A percentile compares a stretch with the other conserved stretches of the same genome.
Conservation (phyloP, 2,113 vertebrate species). For the Amphiprion ocellaris region DNA sequence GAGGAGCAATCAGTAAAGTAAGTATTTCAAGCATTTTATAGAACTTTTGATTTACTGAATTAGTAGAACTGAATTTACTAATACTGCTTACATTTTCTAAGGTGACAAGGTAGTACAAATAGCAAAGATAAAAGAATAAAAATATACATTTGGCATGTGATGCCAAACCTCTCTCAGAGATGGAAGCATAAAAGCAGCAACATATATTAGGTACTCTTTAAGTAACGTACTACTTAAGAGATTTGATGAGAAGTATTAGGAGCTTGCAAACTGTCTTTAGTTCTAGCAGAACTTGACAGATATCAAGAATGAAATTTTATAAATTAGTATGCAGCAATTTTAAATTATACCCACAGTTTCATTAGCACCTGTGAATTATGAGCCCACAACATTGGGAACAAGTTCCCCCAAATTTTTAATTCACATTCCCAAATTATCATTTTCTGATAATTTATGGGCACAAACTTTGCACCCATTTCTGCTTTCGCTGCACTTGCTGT, state of each 20-base stretch:
- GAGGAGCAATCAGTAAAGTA: conserved; percentile 81
- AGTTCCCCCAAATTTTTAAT: background rate
- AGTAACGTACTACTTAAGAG: background rate
- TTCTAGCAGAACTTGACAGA: background rate
- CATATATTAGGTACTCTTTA: background rate
- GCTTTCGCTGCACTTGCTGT: background rate
- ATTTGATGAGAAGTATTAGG: background rate
- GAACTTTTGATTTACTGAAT: background rate
- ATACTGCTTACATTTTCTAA: background rate
- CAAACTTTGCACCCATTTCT: background rate
- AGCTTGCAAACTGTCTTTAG: background rate
- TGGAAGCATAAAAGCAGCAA: background rate
- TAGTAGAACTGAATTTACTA: too few species aligned
- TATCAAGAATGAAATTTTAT: too few species aligned
- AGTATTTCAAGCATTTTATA: conserved; percentile 4
- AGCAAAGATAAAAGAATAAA: too few species aligned
- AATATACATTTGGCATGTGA: too few species aligned
- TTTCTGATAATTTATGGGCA: background rate
- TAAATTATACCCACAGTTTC: too few species aligned
- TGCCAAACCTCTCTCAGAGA: too few species aligned
- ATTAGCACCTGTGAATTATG: too few species aligned
- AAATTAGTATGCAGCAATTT: too few species aligned
- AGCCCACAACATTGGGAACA: too few species aligned
- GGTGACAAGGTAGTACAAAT: background rate
- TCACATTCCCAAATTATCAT: background rate